Base-by-base conservation (phyloP, 2,888 invertebrate species). In the Caenorhabditis macrosperma region DNA sequence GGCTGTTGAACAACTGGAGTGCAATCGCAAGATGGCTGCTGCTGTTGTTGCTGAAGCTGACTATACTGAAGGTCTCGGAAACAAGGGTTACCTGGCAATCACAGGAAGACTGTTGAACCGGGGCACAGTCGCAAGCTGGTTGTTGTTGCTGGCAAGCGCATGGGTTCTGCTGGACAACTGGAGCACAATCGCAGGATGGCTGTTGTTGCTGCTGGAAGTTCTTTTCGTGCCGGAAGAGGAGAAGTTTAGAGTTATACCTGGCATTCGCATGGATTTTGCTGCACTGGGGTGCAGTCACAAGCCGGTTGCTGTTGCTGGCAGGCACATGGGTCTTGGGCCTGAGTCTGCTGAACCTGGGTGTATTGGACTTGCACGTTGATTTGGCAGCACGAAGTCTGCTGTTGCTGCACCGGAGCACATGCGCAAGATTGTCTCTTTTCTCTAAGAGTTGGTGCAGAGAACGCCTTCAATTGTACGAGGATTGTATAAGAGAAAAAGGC, bases 351-450 rank as follows among this genome's bases (percentile, higher is more conserved):
- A 24, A 46, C 38, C 17, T 60, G 60, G 48, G 74, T 54, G 68
- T 63, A 74, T 48, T 81, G 77, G 20, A 81, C 71, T 33, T 76
- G 60, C 28, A 81, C 68, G 28, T 81, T 81, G 22, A 72, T 59
- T 57, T 75, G 75, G 15, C 66, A 68, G 52, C 80, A 80, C 24
- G 69, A 76, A 0, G 60, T 55, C 46, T 75, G 63, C 17, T 54
- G 50, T 33, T 69, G 75, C 26, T 78, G 72, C n/a, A 78, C 78
- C 55, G 76, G 81, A 9, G 76, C 72, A 46, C 81, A 81, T 15
- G 35, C 38, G 50, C 82, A 84, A 44, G 82, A 66, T 64, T 85
- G 85, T 20, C 85, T 76, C 55, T 84, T 84, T n/a, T 80, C 72
- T 15, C 85, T 54, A 12, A 79, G 50, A 6, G 80, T 64, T 38